phyloP scores from a whole-genome alignment of 1,140 invertebrate species.

The Camponotus floridanus region DNA sequence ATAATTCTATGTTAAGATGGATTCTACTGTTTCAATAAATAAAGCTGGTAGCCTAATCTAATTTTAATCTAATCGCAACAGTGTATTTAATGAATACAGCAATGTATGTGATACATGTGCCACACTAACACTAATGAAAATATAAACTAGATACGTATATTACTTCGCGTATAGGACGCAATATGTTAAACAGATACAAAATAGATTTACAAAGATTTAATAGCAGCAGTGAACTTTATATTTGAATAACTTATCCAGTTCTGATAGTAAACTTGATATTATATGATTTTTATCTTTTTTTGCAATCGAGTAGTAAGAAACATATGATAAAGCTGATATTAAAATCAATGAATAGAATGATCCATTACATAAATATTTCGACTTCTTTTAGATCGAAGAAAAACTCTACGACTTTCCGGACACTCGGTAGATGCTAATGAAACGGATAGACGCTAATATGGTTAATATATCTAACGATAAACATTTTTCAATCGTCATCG shows the following conservation, averaged over 20 bases:
- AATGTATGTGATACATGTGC: neutral
- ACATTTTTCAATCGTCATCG: constrained; percentile 10
- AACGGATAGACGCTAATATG: neutral
- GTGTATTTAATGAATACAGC: neutral
- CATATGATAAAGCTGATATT: no score
- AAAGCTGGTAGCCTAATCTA: neutral
- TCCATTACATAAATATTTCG: neutral
- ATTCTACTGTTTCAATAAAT: constrained; percentile 2
- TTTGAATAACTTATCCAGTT: no score
- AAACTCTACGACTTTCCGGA: neutral
- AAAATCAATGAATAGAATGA: neutral
- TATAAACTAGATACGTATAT: no score
- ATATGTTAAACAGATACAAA: no score
- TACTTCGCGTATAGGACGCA: no score
- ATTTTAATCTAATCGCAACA: no score
- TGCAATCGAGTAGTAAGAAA: no score
- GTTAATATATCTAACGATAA: neutral
- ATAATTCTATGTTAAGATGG: neutral
- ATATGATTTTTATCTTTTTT: no score
- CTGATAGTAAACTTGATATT: no score
- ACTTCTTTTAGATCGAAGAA: neutral
- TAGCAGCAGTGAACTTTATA: neutral
- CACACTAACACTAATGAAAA: neutral
- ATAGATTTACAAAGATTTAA: neutral
- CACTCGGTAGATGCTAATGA: neutral